Base-by-base conservation (phyloP, 2,797 vertebrate genomes). In the Antrozous pallidus region DNA sequence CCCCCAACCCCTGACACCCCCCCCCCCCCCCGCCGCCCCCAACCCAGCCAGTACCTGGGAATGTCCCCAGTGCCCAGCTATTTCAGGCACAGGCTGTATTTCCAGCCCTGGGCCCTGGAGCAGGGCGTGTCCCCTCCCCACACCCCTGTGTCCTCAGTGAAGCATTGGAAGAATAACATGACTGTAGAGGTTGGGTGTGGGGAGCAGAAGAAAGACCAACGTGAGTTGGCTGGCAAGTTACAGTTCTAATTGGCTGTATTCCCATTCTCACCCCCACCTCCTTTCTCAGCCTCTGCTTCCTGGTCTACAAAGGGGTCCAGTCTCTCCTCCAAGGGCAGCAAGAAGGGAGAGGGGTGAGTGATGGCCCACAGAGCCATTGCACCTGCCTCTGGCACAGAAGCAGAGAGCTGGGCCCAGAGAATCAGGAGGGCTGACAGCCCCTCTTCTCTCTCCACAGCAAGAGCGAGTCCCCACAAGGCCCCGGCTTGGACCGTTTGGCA, bases 371-470 rank as follows among this genome's bases (percentile, higher is more conserved):
- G 36, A 65, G 56, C 31, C 20, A 2, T 0, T 0, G 16, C 2
- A 26, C 36, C 36, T 65, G 18, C 11, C 1, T 33, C 40, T 28
- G 11, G 8, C 26, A 2, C 61, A 12, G 73, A 51, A 69, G 16
- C 47, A 18, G 88, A n/a, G 45, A 28, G 24, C 58, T 16, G 24
- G 22, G 28, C 87, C 40, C 56, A 71, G 40, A 22, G 51, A 24
- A 1, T 5, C 20, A 0, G 31, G 33, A 47, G 5, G 24, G 9
- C 70, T 83, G 45, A 91, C 11, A 3, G 7, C 22, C 58, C 16
- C 31, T 94, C 58, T 96, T 63, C 84, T 97, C 96, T 96, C 88
- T 97, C 91, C 88, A 28, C 93, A 98, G 98, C 58, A 98, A 98
- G 93, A 98, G 84, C 4, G 16, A 96, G 71, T 95, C 96, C 69